Percentiles rank a stretch among this genome's conserved stretches.
Evolutionary conservation across 2,888 invertebrate species (phyloP).

Genomic region (Drosophila mettleri): DNA sequence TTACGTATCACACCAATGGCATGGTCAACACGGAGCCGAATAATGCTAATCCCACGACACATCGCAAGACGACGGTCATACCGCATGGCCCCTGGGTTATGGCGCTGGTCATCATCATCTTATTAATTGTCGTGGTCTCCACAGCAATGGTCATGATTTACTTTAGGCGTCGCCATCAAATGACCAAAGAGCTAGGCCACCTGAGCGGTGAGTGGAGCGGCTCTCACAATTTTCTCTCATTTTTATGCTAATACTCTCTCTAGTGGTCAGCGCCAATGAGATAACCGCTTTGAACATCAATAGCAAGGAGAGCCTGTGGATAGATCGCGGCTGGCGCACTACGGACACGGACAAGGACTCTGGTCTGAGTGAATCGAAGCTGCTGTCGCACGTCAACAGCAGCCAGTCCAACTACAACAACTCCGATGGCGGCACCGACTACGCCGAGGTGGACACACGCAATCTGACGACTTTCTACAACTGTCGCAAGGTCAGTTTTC

Average conservation of each 20-base stretch:
- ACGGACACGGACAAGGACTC: constrained; percentile 88
- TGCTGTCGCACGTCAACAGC: constrained; percentile 86
- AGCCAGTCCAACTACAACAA: constrained; percentile 85
- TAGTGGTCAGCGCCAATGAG: constrained; percentile 85
- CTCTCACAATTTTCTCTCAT: rapidly evolving
- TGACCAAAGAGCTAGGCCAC: constrained; percentile 87
- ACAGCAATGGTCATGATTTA: constrained; percentile 84
- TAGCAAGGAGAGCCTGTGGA: constrained; percentile 89
- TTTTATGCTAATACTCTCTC: neutral
- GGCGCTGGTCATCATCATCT: constrained; percentile 83
- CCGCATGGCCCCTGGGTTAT: constrained; percentile 85
- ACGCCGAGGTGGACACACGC: constrained; percentile 89
- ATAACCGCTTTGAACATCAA: constrained; percentile 85
- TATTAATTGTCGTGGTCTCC: constrained; percentile 82
- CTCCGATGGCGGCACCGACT: constrained; percentile 87
- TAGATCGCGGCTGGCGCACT: constrained; percentile 89
- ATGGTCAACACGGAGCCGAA: constrained; percentile 77
- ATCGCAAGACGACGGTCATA: constrained; percentile 83
- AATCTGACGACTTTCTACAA: constrained; percentile 90
- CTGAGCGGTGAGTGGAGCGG: constrained; percentile 86
- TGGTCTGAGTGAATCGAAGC: constrained; percentile 86
- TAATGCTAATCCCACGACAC: constrained; percentile 81
- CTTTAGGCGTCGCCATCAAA: constrained; percentile 84
- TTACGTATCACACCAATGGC: constrained; percentile 77
- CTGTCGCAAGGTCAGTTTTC: constrained; percentile 88